Percentiles rank a stretch among this genome's conserved stretches.
These are phyloP conservation scores for Dolichallabes microphthalmus DNA, from an alignment of 2,113 vertebrate species.

Conservation along the genomic window DNA sequence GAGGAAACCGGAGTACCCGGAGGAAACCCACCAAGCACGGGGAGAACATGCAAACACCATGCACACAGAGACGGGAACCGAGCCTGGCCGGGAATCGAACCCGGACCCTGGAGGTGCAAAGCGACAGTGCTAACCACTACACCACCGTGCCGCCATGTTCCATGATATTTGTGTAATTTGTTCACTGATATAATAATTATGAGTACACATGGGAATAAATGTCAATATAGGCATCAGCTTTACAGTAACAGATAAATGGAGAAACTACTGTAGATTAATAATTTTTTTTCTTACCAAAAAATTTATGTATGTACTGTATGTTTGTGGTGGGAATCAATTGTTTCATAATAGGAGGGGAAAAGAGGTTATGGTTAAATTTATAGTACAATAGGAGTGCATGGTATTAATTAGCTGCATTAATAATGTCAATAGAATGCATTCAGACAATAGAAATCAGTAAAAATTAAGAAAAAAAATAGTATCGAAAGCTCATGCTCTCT, in stretches of 20 bases:
- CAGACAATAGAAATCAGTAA: background rate
- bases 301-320: too few species aligned
- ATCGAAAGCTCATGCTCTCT: background rate
- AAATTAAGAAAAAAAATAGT: background rate
- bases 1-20: too few species aligned
- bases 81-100: too few species aligned
- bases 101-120: too few species aligned
- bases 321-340: background rate
- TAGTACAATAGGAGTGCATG: background rate
- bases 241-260: background rate
- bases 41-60: too few species aligned
- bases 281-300: background rate
- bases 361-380: background rate
- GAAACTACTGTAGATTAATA: background rate
- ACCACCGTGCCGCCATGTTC: too few species aligned
- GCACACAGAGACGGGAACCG: too few species aligned
- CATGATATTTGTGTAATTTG: background rate
- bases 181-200: background rate
- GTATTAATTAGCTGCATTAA: background rate
- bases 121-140: too few species aligned
- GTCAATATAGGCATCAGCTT: background rate
- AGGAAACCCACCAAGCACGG: too few species aligned
- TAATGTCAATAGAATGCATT: background rate
- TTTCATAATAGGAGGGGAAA: background rate
- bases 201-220: background rate